Percentiles rank a stretch among this genome's conserved stretches.
Conservation (phyloP, 2,888 invertebrate genomes). For the Lithophane leautieri region DNA sequence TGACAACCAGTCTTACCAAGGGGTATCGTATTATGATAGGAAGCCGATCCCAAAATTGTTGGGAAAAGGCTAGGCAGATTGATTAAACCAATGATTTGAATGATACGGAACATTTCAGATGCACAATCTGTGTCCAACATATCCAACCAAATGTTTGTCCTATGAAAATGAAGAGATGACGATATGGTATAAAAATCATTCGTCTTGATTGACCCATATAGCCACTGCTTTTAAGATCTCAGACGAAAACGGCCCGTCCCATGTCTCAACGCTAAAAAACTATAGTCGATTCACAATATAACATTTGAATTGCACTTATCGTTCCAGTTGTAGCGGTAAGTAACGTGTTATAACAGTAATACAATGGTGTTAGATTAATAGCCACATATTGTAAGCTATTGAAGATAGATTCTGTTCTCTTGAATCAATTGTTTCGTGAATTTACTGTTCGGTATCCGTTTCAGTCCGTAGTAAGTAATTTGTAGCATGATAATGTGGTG, state of each 20-base stretch:
- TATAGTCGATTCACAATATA: slow-evolving; percentile 3
- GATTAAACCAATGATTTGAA: not conserved
- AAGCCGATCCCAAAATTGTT: too few species aligned
- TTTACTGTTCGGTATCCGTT: not conserved
- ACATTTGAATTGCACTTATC: slow-evolving; percentile 17
- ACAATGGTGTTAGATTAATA: slow-evolving; percentile 25
- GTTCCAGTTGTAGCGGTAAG: not conserved
- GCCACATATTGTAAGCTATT: not conserved
- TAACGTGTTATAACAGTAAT: slow-evolving; percentile 15
- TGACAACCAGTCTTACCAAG: too few species aligned
- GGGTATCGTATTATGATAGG: too few species aligned
- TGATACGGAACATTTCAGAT: not conserved
- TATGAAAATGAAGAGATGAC: not conserved
- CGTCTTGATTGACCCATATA: not conserved
- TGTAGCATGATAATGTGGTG: not conserved
- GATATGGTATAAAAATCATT: not conserved
- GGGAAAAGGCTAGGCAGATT: too few species aligned
- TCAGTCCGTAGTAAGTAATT: not conserved
- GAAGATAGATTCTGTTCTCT: slow-evolving; percentile 8
- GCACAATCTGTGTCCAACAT: not conserved
- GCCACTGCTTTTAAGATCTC: not conserved
- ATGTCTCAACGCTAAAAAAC: slow-evolving; percentile 19
- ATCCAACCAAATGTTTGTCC: not conserved
- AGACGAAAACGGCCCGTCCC: not conserved
- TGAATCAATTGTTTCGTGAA: slow-evolving; percentile 12